These are phyloP conservation scores for Microlaimidae sp. DNA, from an alignment of 2,888 invertebrate genomes.

Conservation along the genomic window DNA sequence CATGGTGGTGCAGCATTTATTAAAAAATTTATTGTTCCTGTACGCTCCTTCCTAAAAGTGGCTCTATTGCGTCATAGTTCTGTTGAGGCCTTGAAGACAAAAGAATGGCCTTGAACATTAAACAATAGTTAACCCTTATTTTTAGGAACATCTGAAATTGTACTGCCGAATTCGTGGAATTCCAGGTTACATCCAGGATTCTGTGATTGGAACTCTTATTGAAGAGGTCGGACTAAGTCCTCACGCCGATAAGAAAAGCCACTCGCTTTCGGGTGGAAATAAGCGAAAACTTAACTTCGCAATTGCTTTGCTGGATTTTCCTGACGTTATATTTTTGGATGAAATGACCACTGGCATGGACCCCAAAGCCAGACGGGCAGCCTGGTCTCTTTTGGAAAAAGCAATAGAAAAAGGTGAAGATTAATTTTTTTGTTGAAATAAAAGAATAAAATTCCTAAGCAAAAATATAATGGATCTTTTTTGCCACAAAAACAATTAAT, in stretches of 20 bases:
- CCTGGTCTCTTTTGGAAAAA: conserved; percentile 37
- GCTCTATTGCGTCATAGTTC: too few relatives aligned
- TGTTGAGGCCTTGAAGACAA: too few relatives aligned
- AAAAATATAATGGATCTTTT: too few relatives aligned
- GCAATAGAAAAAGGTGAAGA: too few relatives aligned
- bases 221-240: not conserved
- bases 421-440: too few relatives aligned
- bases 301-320: conserved; percentile 67
- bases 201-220: not conserved
- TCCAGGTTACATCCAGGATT: conserved; percentile 10
- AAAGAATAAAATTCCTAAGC: too few relatives aligned
- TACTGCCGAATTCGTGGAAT: conserved; percentile 58
- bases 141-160: conserved; percentile 60
- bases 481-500: too few relatives aligned
- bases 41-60: too few relatives aligned
- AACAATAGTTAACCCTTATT: too few relatives aligned
- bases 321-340: conserved; percentile 61
- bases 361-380: conserved; percentile 43
- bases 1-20: too few relatives aligned
- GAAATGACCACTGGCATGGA: conserved; percentile 39
- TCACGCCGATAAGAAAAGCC: not conserved
- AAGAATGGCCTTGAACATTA: too few relatives aligned
- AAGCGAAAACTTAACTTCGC: conserved; percentile 61
- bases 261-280: conserved; percentile 58
- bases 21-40: too few relatives aligned